phyloP scores from a whole-genome alignment of 2,888 invertebrate species.

The Dryococelus australis region DNA sequence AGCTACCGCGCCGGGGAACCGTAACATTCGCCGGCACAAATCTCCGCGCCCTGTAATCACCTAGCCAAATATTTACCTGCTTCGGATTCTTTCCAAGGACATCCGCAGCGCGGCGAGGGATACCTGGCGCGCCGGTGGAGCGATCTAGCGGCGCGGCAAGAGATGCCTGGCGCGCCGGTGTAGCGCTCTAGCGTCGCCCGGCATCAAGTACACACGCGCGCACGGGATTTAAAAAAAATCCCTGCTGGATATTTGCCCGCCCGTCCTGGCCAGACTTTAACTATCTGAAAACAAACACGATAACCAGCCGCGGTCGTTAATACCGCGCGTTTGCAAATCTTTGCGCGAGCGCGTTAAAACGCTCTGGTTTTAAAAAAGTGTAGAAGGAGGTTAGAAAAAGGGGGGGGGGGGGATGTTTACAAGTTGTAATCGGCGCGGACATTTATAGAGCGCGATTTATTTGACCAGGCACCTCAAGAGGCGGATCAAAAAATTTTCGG shows the following conservation, averaged over 20 bases:
- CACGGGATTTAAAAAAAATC: background rate
- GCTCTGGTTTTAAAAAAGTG: background rate
- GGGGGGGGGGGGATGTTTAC: background rate
- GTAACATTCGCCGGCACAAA: no score
- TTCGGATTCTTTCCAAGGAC: background rate
- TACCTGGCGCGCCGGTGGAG: no score
- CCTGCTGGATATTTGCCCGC: background rate
- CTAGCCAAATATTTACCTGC: background rate
- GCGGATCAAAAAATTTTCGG: background rate
- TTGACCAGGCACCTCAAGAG: background rate
- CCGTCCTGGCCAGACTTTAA: background rate
- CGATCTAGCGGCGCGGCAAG: no score
- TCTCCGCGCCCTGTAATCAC: background rate
- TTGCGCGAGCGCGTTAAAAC: background rate
- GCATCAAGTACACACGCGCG: no score
- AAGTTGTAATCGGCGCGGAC: conserved; percentile 18
- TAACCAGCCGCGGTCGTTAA: conserved; percentile 16
- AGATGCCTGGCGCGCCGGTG: no score
- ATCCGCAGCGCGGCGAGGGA: background rate
- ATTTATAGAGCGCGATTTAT: conserved; percentile 17
- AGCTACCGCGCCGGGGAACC: background rate
- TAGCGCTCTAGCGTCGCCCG: no score
- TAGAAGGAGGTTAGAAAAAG: no score
- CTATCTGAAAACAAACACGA: conserved; percentile 10
- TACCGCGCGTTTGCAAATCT: background rate